These are phyloP conservation scores for Mythimna impura DNA, from an alignment of 2,888 invertebrate genomes.

Conservation along the genomic window DNA sequence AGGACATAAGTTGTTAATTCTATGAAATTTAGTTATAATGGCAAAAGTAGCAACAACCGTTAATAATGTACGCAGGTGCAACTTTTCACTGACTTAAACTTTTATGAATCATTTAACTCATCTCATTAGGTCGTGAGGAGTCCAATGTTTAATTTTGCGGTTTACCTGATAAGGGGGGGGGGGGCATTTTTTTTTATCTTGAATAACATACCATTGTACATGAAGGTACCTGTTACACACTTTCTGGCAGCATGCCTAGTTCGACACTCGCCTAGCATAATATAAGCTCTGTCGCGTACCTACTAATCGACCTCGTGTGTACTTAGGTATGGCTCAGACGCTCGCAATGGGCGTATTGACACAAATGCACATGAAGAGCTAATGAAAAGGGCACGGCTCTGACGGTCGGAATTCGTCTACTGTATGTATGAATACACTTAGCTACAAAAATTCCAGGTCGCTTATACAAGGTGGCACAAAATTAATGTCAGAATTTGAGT, in stretches of 20 bases:
- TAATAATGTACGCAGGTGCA: too few relatives aligned
- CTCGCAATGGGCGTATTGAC: constrained; percentile 31
- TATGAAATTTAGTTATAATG: neutral
- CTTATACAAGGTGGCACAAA: too few relatives aligned
- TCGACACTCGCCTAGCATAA: neutral
- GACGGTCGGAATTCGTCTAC: neutral
- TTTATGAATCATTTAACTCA: neutral
- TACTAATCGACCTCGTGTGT: constrained; percentile 7
- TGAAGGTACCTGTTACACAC: neutral
- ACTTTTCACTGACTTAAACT: too few relatives aligned
- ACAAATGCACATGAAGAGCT: constrained; percentile 33
- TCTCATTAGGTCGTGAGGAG: neutral
- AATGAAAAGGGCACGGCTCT: constrained; percentile 33
- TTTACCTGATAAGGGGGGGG: too few relatives aligned
- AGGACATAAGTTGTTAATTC: neutral
- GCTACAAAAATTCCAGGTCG: too few relatives aligned
- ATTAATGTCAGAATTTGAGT: too few relatives aligned
- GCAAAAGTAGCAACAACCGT: neutral
- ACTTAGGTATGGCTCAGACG: constrained; percentile 20
- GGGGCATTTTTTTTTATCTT: neutral
- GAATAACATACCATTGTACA: too few relatives aligned
- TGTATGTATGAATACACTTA: neutral
- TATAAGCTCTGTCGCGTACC: too few relatives aligned
- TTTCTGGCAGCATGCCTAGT: constrained; percentile 26
- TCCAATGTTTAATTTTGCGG: constrained; percentile 3